These are phyloP conservation scores for Erynnis tages DNA, from an alignment of 2,888 invertebrate genomes.

Conservation along the genomic window DNA sequence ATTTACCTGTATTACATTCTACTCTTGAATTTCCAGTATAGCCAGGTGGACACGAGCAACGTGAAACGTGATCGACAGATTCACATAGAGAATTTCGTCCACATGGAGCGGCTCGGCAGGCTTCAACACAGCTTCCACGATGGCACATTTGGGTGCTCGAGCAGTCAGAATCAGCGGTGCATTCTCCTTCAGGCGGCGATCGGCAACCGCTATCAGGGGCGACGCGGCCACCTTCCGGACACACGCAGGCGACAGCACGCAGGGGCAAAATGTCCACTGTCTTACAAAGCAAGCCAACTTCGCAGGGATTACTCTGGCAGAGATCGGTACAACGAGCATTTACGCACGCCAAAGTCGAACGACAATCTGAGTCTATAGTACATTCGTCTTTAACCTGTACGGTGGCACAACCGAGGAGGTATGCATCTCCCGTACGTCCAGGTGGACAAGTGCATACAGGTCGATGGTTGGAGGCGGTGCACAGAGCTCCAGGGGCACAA, in stretches of 20 bases:
- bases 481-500: slow-evolving; percentile 90
- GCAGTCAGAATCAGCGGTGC: slow-evolving; percentile 89
- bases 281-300: slow-evolving; percentile 88
- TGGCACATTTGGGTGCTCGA: slow-evolving; percentile 87
- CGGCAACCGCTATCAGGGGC: slow-evolving; percentile 88
- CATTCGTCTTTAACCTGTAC: slow-evolving; percentile 82
- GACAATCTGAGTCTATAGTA: slow-evolving; percentile 88
- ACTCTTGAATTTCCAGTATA: slow-evolving; percentile 90
- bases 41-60: slow-evolving; percentile 89
- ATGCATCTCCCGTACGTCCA: slow-evolving; percentile 90
- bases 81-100: slow-evolving; percentile 92
- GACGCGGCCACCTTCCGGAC: slow-evolving; percentile 90
- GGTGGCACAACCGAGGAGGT: slow-evolving; percentile 76
- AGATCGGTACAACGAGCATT: slow-evolving; percentile 89
- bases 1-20: slow-evolving; percentile 85
- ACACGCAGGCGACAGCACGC: slow-evolving; percentile 92
- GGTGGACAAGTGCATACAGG: slow-evolving; percentile 89
- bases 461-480: slow-evolving; percentile 88
- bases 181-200: slow-evolving; percentile 82
- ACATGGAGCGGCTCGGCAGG: slow-evolving; percentile 89
- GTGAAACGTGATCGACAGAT: slow-evolving; percentile 87
- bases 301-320: slow-evolving; percentile 88
- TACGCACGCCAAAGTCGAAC: slow-evolving; percentile 88
- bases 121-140: slow-evolving; percentile 88
- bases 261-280: slow-evolving; percentile 90